Conservation (phyloP, 2,797 vertebrate species). For the Decapterus maruadsi region DNA sequence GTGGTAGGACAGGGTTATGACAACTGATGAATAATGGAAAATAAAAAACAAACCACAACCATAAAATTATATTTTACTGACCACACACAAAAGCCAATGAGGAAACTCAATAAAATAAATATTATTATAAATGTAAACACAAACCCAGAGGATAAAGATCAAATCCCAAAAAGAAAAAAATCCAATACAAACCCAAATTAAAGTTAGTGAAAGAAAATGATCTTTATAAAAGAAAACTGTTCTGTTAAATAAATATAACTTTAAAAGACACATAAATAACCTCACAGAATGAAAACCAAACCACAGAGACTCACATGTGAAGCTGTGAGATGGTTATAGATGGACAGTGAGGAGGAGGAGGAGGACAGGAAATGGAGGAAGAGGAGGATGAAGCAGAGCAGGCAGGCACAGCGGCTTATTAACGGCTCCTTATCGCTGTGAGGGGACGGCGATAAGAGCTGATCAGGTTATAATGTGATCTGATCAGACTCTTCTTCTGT, state of each 20-base stretch:
- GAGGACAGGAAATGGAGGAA: conserved; percentile 45
- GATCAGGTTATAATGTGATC: conserved; percentile 44
- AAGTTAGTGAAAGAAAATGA: not conserved
- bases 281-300: not conserved
- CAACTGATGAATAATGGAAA: not conserved
- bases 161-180: not conserved
- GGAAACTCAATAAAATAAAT: not conserved
- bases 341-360: conserved; percentile 9
- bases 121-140: not conserved
- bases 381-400: conserved; percentile 18
- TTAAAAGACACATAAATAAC: not conserved
- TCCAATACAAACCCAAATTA: not conserved
- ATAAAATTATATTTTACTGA: conserved; percentile 8
- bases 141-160: not conserved
- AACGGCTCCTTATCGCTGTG: conserved; percentile 39
- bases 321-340: conserved; percentile 1
- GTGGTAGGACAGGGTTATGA: conserved; percentile 30
- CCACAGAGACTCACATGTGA: not conserved
- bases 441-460: conserved; percentile 44
- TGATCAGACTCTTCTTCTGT: conserved; percentile 19
- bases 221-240: too few species aligned
- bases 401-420: conserved; percentile 36
- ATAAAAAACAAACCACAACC: not conserved
- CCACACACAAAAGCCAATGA: conserved; percentile 1
- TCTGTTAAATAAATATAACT: too few species aligned